Evolutionary conservation across 2,888 invertebrate species (phyloP), one percentile per base, ranked within the genome.

Genomic region (Caenorhabditis sp.): DNA sequence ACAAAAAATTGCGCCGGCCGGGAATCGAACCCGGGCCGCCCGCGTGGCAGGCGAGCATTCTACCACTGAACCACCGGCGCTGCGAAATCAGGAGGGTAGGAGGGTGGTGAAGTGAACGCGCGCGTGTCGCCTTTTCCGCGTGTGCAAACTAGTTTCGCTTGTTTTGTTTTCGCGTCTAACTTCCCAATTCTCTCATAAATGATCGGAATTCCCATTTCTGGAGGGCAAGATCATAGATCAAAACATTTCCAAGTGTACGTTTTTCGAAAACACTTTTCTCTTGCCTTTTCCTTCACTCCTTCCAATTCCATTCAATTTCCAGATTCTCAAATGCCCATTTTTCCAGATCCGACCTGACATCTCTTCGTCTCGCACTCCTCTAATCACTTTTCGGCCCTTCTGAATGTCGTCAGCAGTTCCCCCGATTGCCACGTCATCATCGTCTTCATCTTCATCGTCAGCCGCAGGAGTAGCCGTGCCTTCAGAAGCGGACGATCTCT

Each of bases 1-100:
- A n/a, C 6, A 71, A 71, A 46, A 22, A 58, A 68, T 79, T 78
- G 79, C 82, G 79, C 81, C 81, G 83, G 62, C 83, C 82, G 81
- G 83, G 83, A 84, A 84, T 83, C 82, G 82, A 83, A 83, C 82
- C 82, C 82, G 83, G 82, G 81, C 75, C 82, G 79, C 82, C 79
- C 83, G 82, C 83, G 82, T 82, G 83, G 83, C 82, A 83, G 82
- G 82, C 83, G 83, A 82, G 82, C 80, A 81, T 83, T 83, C 81
- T 82, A 83, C 82, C 83, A 83, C 81, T 83, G 83, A 82, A 83
- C 83, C 82, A 82, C 72, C 82, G 81, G 82, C 79, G 81, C 83
- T 20, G n/a, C 32, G 35, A 27, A 20, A 20, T 6, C 6, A 3
- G 22, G 13, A 7, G 13, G 27, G 8, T 1, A 17, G n/a, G 1